Evolutionary conservation across 2,113 vertebrate species (phyloP).

Genomic region (Noctilio leporinus): DNA sequence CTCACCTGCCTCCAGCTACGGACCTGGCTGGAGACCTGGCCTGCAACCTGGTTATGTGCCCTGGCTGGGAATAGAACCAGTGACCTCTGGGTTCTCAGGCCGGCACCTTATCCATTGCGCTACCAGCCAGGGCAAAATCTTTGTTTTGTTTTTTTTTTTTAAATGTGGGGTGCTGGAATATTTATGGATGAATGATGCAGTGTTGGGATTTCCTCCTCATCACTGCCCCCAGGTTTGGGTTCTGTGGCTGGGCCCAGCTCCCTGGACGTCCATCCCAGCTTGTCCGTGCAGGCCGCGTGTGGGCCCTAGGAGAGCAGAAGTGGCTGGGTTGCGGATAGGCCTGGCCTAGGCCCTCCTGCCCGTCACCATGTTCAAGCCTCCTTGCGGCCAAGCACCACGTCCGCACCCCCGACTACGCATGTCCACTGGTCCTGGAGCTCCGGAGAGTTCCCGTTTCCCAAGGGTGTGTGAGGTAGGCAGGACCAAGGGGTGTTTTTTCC

Average conservation of each 20-base stretch:
- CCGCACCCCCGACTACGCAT: not conserved
- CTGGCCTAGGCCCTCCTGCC: not conserved
- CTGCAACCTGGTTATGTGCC: too few species aligned
- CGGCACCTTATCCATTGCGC: too few species aligned
- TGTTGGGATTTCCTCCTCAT: not conserved
- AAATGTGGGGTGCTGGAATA: not conserved
- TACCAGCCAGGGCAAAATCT: too few species aligned
- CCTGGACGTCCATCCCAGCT: not conserved
- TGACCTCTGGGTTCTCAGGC: too few species aligned
- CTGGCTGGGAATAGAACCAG: too few species aligned
- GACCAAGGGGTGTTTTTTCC: not conserved
- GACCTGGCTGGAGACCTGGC: too few species aligned
- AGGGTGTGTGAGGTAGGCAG: not conserved
- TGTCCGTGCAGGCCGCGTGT: not conserved
- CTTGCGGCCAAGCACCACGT: not conserved
- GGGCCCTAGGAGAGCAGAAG: not conserved
- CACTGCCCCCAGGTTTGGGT: not conserved
- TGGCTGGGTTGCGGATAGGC: not conserved
- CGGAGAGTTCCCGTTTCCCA: not conserved
- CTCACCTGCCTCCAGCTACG: too few species aligned
- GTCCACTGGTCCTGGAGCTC: not conserved
- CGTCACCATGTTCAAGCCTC: not conserved
- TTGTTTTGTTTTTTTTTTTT: too few species aligned
- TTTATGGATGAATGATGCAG: not conserved
- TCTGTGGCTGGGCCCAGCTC: not conserved